Percentiles rank a stretch among this genome's conserved stretches.
These are phyloP conservation scores for Ceyx margarethae DNA, from an alignment of 2,113 vertebrate species.

Conservation along the genomic window DNA sequence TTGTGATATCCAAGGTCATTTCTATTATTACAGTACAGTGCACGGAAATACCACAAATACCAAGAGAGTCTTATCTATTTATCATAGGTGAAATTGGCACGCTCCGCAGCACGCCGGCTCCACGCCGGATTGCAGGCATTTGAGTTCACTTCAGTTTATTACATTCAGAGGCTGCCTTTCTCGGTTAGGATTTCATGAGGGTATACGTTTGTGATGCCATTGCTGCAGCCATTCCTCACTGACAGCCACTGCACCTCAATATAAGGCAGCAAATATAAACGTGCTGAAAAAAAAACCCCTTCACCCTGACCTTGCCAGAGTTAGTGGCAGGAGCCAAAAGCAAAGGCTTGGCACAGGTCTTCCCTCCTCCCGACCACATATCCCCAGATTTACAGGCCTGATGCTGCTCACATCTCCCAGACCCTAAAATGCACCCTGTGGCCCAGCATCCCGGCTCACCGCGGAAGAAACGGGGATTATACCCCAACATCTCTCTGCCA, in stretches of 20 bases:
- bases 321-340: fast-evolving
- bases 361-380: neutral
- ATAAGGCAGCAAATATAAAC: neutral
- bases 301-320: neutral
- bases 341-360: fast-evolving
- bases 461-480: fast-evolving
- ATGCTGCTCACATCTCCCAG: neutral
- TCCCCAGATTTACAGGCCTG: neutral
- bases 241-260: neutral
- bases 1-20: conserved; percentile 57
- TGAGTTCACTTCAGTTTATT: conserved; percentile 1
- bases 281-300: fast-evolving
- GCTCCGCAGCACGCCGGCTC: neutral
- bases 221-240: fast-evolving
- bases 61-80: conserved; percentile 44
- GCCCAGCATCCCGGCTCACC: neutral
- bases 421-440: fast-evolving
- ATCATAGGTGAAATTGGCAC: conserved; percentile 57
- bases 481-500: neutral
- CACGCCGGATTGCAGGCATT: neutral
- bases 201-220: fast-evolving
- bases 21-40: conserved; percentile 58
- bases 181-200: neutral
- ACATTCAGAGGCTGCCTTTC: neutral
- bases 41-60: conserved; percentile 64